phyloP scores from a whole-genome alignment of 2,888 invertebrate species.

The Cenopis cana region DNA sequence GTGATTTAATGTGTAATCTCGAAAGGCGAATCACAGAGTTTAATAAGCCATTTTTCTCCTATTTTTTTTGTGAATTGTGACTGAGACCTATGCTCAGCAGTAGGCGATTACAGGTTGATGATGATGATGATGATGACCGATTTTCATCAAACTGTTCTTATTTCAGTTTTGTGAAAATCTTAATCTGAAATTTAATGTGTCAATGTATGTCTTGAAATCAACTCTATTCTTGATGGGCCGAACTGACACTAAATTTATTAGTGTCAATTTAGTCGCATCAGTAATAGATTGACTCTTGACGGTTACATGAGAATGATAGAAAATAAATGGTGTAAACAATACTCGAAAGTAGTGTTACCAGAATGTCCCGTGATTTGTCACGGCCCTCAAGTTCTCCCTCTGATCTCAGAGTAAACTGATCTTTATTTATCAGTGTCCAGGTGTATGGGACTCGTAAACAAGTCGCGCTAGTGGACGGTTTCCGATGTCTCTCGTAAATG shows the following conservation, averaged over 20 bases:
- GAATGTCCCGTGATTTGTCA: conserved; percentile 26
- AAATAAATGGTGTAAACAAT: not conserved
- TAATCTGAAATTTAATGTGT: no score
- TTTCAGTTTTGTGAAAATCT: no score
- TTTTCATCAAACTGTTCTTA: no score
- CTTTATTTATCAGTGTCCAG: conserved; percentile 43
- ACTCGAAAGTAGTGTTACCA: not conserved
- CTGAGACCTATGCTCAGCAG: no score
- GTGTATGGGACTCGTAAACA: conserved; percentile 49
- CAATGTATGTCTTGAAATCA: no score
- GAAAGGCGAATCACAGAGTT: not conserved
- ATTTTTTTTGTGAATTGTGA: no score
- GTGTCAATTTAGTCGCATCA: no score
- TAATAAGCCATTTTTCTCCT: no score
- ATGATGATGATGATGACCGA: no score
- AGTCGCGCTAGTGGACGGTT: conserved; percentile 13
- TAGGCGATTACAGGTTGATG: no score
- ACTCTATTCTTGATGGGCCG: no score
- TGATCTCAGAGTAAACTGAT: conserved; percentile 39
- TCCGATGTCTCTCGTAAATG: conserved; percentile 23
- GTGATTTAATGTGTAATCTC: not conserved
- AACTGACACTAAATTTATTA: no score
- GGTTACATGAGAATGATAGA: not conserved
- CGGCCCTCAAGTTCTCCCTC: conserved; percentile 24
- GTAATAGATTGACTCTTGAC: not conserved